Base-by-base conservation (phyloP, 1,140 invertebrate genomes). In the Telenomus remus region DNA sequence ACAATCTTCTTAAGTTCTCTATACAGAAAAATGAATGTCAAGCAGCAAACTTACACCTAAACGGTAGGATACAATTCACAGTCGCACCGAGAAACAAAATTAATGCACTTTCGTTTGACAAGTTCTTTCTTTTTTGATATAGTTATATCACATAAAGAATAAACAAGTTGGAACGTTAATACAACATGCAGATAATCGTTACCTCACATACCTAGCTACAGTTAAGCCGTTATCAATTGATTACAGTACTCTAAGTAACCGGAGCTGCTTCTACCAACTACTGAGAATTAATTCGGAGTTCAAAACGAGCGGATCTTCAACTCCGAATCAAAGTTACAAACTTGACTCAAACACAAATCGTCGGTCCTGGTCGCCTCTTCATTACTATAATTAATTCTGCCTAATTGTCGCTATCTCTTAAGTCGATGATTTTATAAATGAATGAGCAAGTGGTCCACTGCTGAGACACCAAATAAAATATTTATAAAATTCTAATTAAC, bases 211-310 rank as follows among this genome's bases (percentile, higher is more conserved):
- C 55, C 42, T 47, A 64, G 54, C 48, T 72, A 64, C 59, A 72
- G 39, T 64, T 72, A 72, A 72, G 69, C 69, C 69, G 34, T 72
- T 72, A 71, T 63, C 35, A 65, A 59, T 72, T n/a, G 54, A 59
- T 64, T 72, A 64, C 54, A 54, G 34, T 64, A 9, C 57, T 43
- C 51, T 71, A 71, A 46, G 49, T 70, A 70, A 49, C 27, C 57
- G 56, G 16, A 27, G 19, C 19, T 27, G 6, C 19, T 27, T 3
- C 50, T 61, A 70, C 51, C 15, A n/a, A n/a, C 51, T 70, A 70
- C 19, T 27, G 6, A 27, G 19, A 15, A 55, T 15, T 69, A 34
- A 63, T 70, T 70, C 50, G 51, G 51, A 70, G 65, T 68, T 68
- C 56, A 68, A 59, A 54, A 47, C 39, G 34, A 46, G n/a, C 42